A percentile compares a stretch with the other conserved stretches of the same genome.
Evolutionary conservation across 2,888 invertebrate species (phyloP).

Genomic region (Malacosoma neustria): DNA sequence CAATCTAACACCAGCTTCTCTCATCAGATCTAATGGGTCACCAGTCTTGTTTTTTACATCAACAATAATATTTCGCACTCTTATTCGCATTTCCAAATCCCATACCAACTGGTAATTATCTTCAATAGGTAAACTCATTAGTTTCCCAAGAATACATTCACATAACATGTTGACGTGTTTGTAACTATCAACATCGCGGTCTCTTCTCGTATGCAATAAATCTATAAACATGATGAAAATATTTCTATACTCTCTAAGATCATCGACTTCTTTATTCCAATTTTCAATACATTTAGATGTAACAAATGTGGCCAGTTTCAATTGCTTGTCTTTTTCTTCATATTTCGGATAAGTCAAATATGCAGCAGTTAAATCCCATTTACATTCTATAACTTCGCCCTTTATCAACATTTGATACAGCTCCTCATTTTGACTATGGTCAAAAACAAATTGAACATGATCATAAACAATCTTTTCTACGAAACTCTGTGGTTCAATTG

Average conservation of each 20-base stretch:
- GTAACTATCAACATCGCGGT: neutral
- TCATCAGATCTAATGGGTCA: neutral
- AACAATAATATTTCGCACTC: constrained; percentile 14
- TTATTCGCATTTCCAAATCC: constrained; percentile 20
- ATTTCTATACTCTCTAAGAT: constrained; percentile 12
- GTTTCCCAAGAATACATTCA: constrained; percentile 15
- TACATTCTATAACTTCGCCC: constrained; percentile 14
- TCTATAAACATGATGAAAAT: constrained; percentile 16
- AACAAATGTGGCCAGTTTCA: constrained; percentile 16
- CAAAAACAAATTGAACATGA: constrained; percentile 21
- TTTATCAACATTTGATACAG: constrained; percentile 6
- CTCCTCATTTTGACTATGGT: constrained; percentile 10
- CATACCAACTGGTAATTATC: constrained; percentile 24
- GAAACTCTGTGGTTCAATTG: constrained; percentile 12
- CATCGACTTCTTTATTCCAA: constrained; percentile 14
- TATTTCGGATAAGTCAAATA: constrained; percentile 15
- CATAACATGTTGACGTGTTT: constrained; percentile 16
- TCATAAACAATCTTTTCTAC: constrained; percentile 23
- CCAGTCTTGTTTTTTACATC: constrained; percentile 4
- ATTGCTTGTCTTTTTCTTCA: constrained; percentile 13
- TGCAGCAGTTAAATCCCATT: constrained; percentile 23
- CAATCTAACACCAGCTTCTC: constrained; percentile 13
- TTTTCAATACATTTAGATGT: constrained; percentile 15
- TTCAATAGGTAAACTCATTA: constrained; percentile 14
- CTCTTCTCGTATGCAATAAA: constrained; percentile 9